phyloP scores from a whole-genome alignment of 2,113 vertebrate genomes.

The Arizona elegans region DNA sequence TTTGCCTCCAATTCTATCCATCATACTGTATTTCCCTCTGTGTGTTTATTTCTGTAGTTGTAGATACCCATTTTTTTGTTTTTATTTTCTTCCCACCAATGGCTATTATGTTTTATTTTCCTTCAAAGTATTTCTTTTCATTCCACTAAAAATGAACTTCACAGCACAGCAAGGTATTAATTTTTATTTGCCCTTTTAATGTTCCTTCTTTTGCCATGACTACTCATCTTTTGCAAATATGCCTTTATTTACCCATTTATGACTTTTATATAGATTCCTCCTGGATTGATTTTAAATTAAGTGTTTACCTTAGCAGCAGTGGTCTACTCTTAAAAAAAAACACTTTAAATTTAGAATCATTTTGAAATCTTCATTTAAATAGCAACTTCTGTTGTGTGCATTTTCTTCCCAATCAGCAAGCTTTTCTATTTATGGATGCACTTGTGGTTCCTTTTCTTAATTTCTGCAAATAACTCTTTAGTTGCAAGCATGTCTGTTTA shows the following conservation, averaged over 20 bases:
- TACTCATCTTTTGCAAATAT: neutral
- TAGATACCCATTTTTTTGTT: slow-evolving; percentile 48
- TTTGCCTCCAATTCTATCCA: slow-evolving; percentile 44
- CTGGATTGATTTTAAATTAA: slow-evolving; percentile 28
- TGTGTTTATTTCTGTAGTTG: slow-evolving; percentile 29
- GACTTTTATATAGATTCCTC: slow-evolving; percentile 16
- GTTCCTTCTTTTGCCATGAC: slow-evolving; percentile 14
- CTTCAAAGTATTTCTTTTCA: slow-evolving; percentile 49
- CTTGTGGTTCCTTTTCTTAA: neutral
- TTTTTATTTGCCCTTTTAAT: slow-evolving; percentile 10
- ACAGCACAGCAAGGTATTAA: slow-evolving; percentile 17
- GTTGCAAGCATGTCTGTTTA: neutral
- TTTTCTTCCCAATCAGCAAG: neutral
- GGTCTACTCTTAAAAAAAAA: slow-evolving; percentile 45
- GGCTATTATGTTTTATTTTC: slow-evolving; percentile 47
- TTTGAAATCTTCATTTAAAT: neutral
- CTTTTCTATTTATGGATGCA: neutral
- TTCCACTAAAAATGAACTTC: slow-evolving; percentile 46
- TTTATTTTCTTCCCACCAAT: slow-evolving; percentile 27
- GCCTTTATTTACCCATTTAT: slow-evolving; percentile 42
- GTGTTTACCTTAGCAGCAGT: slow-evolving; percentile 47
- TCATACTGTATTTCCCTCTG: slow-evolving; percentile 4
- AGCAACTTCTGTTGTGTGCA: neutral
- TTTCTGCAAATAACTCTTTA: neutral
- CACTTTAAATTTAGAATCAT: slow-evolving; percentile 25